Conservation (phyloP, 2,888 invertebrate genomes). For the Drosophila peninsularis region DNA sequence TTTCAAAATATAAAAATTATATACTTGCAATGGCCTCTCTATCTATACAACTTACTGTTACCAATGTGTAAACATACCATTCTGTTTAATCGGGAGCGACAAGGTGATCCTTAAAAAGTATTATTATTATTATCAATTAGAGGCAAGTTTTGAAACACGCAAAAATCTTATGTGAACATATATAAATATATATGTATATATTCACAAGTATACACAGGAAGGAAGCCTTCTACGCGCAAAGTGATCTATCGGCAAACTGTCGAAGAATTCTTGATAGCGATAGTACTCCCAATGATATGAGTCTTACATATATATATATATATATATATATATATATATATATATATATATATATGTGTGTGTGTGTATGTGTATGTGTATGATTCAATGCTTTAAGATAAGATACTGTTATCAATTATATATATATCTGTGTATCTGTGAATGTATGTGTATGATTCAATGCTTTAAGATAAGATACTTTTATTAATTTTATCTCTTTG, state of each 20-base stretch:
- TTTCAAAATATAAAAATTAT: not conserved
- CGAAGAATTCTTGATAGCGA: constrained; percentile 77
- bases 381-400: too few relatives aligned
- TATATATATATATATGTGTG: too few relatives aligned
- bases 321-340: not conserved
- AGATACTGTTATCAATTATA: too few relatives aligned
- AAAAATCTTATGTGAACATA: too few relatives aligned
- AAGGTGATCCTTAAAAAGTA: constrained; percentile 12
- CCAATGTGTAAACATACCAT: constrained; percentile 50
- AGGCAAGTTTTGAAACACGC: too few relatives aligned
- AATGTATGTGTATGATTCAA: constrained; percentile 52
- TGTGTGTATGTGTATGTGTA: too few relatives aligned
- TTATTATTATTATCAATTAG: too few relatives aligned
- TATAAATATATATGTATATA: constrained; percentile 9
- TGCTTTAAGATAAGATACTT: constrained; percentile 69
- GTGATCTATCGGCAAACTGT: constrained; percentile 81
- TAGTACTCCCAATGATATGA: constrained; percentile 55
- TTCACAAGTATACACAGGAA: constrained; percentile 38
- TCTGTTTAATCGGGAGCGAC: constrained; percentile 6
- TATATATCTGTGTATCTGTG: not conserved
- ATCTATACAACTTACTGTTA: not conserved
- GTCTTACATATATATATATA: constrained; percentile 9
- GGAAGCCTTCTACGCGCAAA: constrained; percentile 75
- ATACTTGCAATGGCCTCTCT: not conserved
- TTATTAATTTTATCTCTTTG: constrained; percentile 67